These are phyloP conservation scores for Nephrocerus scutellatus DNA, from an alignment of 2,888 invertebrate genomes.

Conservation along the genomic window DNA sequence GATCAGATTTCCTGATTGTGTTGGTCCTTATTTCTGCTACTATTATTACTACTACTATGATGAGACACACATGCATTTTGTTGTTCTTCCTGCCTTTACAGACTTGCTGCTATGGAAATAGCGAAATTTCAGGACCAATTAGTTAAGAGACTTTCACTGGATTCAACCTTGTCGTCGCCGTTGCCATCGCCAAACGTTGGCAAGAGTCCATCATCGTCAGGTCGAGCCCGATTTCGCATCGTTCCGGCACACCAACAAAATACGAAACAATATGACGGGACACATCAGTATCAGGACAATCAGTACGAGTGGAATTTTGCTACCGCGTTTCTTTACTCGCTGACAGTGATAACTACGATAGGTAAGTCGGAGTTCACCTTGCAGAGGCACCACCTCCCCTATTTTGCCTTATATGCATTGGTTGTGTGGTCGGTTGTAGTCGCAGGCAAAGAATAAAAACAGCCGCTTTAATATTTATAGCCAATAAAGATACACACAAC, in stretches of 20 bases:
- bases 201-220: background rate
- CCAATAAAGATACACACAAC: background rate
- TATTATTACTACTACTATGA: no score
- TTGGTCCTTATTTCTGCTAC: no score
- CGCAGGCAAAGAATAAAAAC: background rate
- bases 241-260: no score
- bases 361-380: slow-evolving; percentile 52
- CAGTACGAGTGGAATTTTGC: slow-evolving; percentile 69
- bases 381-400: no score
- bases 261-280: slow-evolving; percentile 44
- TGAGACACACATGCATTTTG: background rate
- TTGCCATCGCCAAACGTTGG: slow-evolving; percentile 42
- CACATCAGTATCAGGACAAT: slow-evolving; percentile 6
- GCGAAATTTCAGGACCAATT: slow-evolving; percentile 69
- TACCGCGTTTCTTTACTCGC: slow-evolving; percentile 81
- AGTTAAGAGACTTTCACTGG: slow-evolving; percentile 64
- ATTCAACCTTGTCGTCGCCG: slow-evolving; percentile 50
- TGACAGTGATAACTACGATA: slow-evolving; percentile 83
- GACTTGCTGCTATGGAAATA: slow-evolving; percentile 37
- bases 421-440: background rate
- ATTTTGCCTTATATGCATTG: background rate
- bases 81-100: slow-evolving; percentile 13
- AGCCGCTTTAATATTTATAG: background rate
- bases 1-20: no score
- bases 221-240: background rate